phyloP scores from a whole-genome alignment of 2,113 vertebrate species.

The Caranx melampygus region DNA sequence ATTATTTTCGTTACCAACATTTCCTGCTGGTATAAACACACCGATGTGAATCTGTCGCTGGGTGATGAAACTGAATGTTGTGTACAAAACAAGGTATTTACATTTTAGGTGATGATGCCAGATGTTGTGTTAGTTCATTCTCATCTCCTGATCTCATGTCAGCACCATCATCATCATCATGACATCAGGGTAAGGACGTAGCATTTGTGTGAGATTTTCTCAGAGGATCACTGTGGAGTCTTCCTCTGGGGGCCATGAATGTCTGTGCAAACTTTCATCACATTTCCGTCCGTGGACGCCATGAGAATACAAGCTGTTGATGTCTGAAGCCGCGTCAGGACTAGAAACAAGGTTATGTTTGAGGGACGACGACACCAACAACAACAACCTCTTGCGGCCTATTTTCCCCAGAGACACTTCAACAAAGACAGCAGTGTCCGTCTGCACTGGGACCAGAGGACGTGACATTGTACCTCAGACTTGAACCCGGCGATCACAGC shows the following conservation, averaged over 20 bases:
- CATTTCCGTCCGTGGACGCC: background rate
- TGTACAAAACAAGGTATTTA: background rate
- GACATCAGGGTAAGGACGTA: background rate
- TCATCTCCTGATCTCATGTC: too few species aligned
- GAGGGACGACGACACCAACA: background rate
- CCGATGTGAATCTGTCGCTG: background rate
- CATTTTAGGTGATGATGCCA: background rate
- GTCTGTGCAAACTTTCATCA: background rate
- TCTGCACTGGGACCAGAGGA: constrained; percentile 11
- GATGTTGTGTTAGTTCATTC: background rate
- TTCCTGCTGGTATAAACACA: background rate
- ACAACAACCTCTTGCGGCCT: constrained; percentile 1
- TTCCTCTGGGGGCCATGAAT: background rate
- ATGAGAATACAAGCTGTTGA: too few species aligned
- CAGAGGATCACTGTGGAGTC: background rate
- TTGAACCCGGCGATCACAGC: constrained; percentile 31
- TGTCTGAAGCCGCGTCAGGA: background rate
- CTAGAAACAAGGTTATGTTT: background rate
- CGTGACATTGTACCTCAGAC: constrained; percentile 22
- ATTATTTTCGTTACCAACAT: background rate
- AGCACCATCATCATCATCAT: too few species aligned
- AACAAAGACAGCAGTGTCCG: background rate
- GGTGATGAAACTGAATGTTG: background rate
- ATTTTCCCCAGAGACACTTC: background rate
- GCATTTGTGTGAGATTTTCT: background rate